These are phyloP conservation scores for Clamator glandarius DNA, from an alignment of 2,797 vertebrate species.

Conservation along the genomic window DNA sequence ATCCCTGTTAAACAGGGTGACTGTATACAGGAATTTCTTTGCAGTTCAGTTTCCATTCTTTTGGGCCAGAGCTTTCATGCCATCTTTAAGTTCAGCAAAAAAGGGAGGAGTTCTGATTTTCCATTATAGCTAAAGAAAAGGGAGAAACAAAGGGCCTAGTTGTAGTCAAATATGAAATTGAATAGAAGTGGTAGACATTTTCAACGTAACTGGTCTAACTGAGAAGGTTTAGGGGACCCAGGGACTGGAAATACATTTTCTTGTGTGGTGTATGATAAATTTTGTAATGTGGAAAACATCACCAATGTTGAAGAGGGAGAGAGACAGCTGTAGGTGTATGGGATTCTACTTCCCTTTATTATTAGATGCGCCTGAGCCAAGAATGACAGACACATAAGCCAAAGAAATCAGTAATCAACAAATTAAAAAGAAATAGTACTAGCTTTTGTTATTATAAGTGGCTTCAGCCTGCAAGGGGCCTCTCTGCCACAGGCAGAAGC, in stretches of 20 bases:
- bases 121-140: neutral
- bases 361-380: neutral
- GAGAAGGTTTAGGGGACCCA: neutral
- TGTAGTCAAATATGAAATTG: neutral
- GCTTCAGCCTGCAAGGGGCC: neutral
- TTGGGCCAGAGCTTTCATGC: neutral
- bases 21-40: neutral
- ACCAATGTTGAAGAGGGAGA: neutral
- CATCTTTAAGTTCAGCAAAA: neutral
- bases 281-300: neutral
- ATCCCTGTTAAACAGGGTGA: neutral
- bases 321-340: neutral
- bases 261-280: neutral
- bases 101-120: neutral
- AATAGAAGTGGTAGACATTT: neutral
- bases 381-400: neutral
- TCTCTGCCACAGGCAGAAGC: neutral
- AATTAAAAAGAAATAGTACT: neutral
- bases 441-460: neutral
- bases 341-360: neutral
- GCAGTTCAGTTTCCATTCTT: neutral
- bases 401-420: neutral
- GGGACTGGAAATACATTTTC: neutral
- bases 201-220: neutral
- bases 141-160: neutral